Evolutionary conservation across 1,140 invertebrate species (phyloP), one percentile per base, ranked within the genome.

Genomic region (Periplaneta americana): DNA sequence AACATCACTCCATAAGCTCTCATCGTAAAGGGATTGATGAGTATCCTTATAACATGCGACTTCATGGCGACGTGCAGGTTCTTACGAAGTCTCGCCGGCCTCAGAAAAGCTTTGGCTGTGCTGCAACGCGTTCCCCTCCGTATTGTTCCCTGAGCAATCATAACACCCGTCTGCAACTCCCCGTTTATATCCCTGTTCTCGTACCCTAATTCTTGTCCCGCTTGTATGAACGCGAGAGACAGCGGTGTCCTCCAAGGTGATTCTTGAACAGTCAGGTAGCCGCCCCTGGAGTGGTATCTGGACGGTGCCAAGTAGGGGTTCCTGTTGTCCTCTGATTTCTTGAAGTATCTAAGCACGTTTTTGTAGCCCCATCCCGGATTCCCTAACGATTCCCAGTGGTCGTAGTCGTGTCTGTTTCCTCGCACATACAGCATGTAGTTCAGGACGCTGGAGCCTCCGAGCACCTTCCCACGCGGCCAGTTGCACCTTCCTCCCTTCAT

Each of bases 341-440:
- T 94, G 85, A 98, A 98, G 83, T 98, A 98, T n/a, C 93, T 93
- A 0, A 98, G 87, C 0, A 96, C 95, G 66, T 96, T 91, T n/a
- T 95, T 89, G 87, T 97, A 99, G 1, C 94, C 93, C 98, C 98
- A 99, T 13, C 96, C 94, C 0, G 92, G 89, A 85, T 98, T 97
- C 0, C 97, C 98, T 34, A 93, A 85, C 17, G 92, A 90, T 82
- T 96, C 95, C 98, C 98, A 99, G 35, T 93, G 89, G 85, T 99
- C 96, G 85, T 97, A 99, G 86, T 99, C 98, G 37, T 91, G 88
- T 83, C 89, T 91, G 88, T 94, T 95, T 75, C 95, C 98, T 83
- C 97, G 89, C 0, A 98, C 96, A 87, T 99, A 99, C 0, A 98
- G 91, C 98, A 99, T 98, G 84, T 98, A 98, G 86, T 99, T 99